These are phyloP conservation scores for Spinibarbus caldwelli DNA, from an alignment of 2,797 vertebrate genomes.

Conservation along the genomic window DNA sequence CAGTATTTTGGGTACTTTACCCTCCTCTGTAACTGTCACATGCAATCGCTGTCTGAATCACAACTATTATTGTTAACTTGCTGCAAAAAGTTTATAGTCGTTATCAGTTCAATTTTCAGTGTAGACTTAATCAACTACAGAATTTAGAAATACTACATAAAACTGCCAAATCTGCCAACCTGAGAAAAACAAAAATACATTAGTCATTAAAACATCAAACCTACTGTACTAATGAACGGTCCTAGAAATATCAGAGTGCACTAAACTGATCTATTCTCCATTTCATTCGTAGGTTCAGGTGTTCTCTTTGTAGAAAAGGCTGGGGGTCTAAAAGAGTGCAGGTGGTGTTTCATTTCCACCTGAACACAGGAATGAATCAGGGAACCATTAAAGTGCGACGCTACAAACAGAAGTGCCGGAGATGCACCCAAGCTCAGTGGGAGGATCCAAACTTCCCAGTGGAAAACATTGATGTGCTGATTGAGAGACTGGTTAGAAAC, in stretches of 20 bases:
- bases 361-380: accelerated
- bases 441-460: constrained; percentile 42
- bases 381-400: constrained; percentile 67
- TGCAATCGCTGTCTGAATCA: not conserved
- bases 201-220: too few relatives aligned
- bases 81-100: not conserved
- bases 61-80: not conserved
- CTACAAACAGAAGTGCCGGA: constrained; percentile 69
- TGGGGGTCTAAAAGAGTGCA: constrained; percentile 73
- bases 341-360: constrained; percentile 72
- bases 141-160: not conserved
- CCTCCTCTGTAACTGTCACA: too few relatives aligned
- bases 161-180: too few relatives aligned
- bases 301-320: constrained; percentile 62
- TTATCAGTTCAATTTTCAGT: too few relatives aligned
- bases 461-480: constrained; percentile 61
- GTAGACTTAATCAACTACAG: not conserved
- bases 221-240: too few relatives aligned
- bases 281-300: constrained; percentile 66
- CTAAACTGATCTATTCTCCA: not conserved
- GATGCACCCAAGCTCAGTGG: constrained; percentile 50
- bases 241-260: not conserved
- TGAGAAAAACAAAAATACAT: not conserved
- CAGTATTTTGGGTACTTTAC: too few relatives aligned
- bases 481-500: constrained; percentile 72